phyloP scores from a whole-genome alignment of 2,888 invertebrate species.

The Acanthococcus lagerstroemiae region DNA sequence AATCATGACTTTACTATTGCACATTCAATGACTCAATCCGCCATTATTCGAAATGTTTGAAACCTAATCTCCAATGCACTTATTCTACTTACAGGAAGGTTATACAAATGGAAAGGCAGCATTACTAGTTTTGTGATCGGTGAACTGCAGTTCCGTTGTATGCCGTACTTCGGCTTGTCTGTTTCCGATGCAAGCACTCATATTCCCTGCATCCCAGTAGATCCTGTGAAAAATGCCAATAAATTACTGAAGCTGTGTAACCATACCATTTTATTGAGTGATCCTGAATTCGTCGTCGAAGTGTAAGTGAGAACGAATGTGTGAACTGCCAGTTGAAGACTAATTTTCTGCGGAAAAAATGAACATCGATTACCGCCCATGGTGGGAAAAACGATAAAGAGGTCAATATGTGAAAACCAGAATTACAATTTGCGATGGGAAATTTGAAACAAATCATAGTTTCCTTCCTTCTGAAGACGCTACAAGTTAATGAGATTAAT shows the following conservation, averaged over 20 bases:
- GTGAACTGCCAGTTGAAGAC: too few relatives aligned
- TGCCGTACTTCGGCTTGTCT: not conserved
- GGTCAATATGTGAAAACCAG: too few relatives aligned
- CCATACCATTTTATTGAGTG: not conserved
- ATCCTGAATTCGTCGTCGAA: not conserved
- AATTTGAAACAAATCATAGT: too few relatives aligned
- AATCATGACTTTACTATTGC: not conserved
- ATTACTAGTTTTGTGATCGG: not conserved
- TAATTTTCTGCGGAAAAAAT: too few relatives aligned
- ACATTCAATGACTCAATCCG: not conserved
- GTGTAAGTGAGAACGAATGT: too few relatives aligned
- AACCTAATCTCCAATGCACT: not conserved
- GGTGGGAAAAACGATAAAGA: too few relatives aligned
- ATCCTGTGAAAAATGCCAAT: not conserved
- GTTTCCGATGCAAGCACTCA: not conserved
- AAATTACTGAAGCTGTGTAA: not conserved
- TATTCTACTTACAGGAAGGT: not conserved
- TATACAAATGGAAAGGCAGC: conserved; percentile 13
- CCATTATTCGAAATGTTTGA: not conserved
- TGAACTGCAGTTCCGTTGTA: not conserved
- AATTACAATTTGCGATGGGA: too few relatives aligned
- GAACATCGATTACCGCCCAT: too few relatives aligned
- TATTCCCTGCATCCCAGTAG: conserved; percentile 5
- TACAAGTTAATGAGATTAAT: too few relatives aligned
- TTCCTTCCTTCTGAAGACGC: too few relatives aligned